Conservation (phyloP, 2,888 invertebrate genomes). For the Caenorhabditis sp. region DNA sequence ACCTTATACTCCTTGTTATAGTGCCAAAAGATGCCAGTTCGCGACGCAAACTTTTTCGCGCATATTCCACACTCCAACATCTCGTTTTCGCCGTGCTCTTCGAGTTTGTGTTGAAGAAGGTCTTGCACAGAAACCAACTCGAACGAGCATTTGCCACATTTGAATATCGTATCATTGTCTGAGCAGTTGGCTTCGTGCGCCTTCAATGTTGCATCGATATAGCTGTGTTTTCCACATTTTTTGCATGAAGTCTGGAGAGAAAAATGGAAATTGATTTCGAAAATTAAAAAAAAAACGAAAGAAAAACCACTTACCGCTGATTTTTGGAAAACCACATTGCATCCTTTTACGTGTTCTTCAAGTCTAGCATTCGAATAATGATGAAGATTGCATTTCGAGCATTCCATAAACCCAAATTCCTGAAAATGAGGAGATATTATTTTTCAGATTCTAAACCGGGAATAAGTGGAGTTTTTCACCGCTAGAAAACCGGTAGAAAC, state of each 20-base stretch:
- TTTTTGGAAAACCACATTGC: not conserved
- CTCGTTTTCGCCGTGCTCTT: not conserved
- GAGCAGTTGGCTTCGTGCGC: not conserved
- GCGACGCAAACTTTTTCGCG: not conserved
- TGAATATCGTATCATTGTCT: not conserved
- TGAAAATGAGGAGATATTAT: not conserved
- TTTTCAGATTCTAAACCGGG: too few relatives aligned
- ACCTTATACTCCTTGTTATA: not conserved
- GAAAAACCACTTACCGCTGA: not conserved
- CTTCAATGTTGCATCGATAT: not conserved
- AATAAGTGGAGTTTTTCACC: too few relatives aligned
- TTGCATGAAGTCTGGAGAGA: not conserved
- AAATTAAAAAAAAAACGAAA: too few relatives aligned
- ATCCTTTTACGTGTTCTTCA: not conserved
- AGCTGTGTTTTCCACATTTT: not conserved
- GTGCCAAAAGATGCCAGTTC: not conserved
- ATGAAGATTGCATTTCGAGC: not conserved
- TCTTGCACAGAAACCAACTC: not conserved
- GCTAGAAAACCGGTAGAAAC: too few relatives aligned
- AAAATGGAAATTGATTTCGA: too few relatives aligned
- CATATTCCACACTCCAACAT: not conserved
- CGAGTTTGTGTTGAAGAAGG: not conserved
- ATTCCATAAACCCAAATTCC: not conserved
- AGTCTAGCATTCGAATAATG: not conserved
- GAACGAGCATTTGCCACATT: not conserved